Evolutionary conservation across 2,888 invertebrate genomes (phyloP).

Genomic region (Drosophila birchii): DNA sequence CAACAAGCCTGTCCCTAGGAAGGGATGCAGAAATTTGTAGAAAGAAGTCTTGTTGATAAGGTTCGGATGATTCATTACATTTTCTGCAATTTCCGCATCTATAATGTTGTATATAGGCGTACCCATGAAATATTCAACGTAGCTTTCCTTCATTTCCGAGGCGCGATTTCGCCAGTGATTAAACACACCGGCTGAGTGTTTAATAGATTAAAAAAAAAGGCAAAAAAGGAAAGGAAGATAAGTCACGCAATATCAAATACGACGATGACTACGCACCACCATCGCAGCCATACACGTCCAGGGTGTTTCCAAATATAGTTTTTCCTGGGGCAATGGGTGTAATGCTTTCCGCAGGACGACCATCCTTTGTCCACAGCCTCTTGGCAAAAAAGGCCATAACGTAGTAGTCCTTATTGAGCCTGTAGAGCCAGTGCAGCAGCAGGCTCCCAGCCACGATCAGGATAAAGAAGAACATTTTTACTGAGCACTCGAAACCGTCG

Average conservation of each 20-base stretch:
- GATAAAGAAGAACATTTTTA: constrained; percentile 24
- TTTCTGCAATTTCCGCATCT: constrained; percentile 72
- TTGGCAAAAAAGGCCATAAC: constrained; percentile 60
- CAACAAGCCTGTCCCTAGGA: constrained; percentile 71
- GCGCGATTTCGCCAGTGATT: constrained; percentile 38
- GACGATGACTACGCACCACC: constrained; percentile 32
- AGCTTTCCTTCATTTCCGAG: constrained; percentile 51
- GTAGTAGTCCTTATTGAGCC: constrained; percentile 59
- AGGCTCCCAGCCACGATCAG: constrained; percentile 41
- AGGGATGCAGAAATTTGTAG: constrained; percentile 74
- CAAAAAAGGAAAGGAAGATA: too few relatives aligned
- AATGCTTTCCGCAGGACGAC: constrained; percentile 61
- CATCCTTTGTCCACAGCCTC: constrained; percentile 73
- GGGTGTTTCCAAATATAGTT: constrained; percentile 77
- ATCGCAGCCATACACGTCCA: constrained; percentile 67
- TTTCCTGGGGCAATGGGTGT: constrained; percentile 54
- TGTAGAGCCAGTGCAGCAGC: constrained; percentile 56
- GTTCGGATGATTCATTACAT: constrained; percentile 70
- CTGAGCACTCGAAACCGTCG: neutral
- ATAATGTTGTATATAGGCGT: constrained; percentile 66
- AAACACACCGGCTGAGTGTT: constrained; percentile 62
- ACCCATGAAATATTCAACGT: constrained; percentile 63
- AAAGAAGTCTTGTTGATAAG: constrained; percentile 71
- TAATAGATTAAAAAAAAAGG: neutral
- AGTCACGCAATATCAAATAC: neutral